These are phyloP conservation scores for Melieria omissa DNA, from an alignment of 2,888 invertebrate species.

Conservation along the genomic window DNA sequence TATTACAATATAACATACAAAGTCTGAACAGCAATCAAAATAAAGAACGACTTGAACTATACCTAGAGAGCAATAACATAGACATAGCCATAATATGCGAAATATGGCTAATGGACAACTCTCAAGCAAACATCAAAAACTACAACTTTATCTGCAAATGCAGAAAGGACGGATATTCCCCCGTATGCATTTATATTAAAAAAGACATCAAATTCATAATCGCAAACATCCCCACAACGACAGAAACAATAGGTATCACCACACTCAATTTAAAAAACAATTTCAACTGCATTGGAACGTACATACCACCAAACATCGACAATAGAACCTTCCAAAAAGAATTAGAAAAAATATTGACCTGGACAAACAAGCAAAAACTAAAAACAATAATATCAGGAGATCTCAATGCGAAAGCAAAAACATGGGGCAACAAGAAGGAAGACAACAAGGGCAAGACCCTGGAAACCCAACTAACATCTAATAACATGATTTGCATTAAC, in stretches of 20 bases:
- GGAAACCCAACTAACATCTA: too few species aligned
- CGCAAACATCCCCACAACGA: background rate
- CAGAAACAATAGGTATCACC: conserved; percentile 6
- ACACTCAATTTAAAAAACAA: conserved; percentile 25
- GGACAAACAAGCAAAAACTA: background rate
- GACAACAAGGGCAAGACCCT: too few species aligned
- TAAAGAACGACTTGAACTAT: conserved; percentile 27
- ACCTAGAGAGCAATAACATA: conserved; percentile 11
- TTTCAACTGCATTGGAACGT: background rate
- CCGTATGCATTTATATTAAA: conserved; percentile 20
- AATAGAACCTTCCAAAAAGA: background rate
- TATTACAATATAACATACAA: conserved; percentile 33
- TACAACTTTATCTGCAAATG: conserved; percentile 19
- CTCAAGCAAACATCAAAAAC: background rate
- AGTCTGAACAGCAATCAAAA: conserved; percentile 23
- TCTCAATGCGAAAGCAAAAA: too few species aligned
- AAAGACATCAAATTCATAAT: conserved; percentile 16
- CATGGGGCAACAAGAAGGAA: too few species aligned
- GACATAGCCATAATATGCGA: conserved; percentile 16
- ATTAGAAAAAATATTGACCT: background rate
- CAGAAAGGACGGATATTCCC: conserved; percentile 20
- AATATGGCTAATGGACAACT: conserved; percentile 25
- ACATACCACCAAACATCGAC: conserved; percentile 14
- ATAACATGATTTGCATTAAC: too few species aligned
- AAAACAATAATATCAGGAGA: background rate